phyloP scores from a whole-genome alignment of 2,113 vertebrate species.

The Brevimyrus niger region DNA sequence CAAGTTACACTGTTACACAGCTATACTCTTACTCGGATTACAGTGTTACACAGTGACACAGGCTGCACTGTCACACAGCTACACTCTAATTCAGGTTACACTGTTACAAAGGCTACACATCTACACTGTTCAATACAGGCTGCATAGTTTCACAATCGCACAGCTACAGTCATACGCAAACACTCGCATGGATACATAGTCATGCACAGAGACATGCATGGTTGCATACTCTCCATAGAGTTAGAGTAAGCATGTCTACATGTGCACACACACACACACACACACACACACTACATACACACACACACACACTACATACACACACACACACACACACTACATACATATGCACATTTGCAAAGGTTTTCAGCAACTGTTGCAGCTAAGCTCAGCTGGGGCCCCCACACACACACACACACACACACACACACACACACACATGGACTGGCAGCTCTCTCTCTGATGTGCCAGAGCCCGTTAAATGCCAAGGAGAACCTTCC shows the following conservation, averaged over 20 bases:
- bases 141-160: neutral
- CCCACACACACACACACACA: neutral
- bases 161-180: neutral
- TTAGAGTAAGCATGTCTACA: neutral
- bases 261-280: neutral
- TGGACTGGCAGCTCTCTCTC: neutral
- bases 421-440: neutral
- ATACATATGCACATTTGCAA: neutral
- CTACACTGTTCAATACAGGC: neutral
- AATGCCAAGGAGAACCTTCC: neutral
- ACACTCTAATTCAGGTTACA: neutral
- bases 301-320: neutral
- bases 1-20: neutral
- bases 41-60: neutral
- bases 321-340: neutral
- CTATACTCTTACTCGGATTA: neutral
- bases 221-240: neutral
- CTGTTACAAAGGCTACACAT: neutral
- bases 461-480: neutral
- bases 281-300: too few relatives aligned
- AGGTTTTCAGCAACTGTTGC: neutral
- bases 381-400: neutral
- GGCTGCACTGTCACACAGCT: neutral
- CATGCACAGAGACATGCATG: neutral
- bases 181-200: neutral